Base-by-base conservation (phyloP, 2,888 invertebrate species). In the Himalopsyche tibetana region DNA sequence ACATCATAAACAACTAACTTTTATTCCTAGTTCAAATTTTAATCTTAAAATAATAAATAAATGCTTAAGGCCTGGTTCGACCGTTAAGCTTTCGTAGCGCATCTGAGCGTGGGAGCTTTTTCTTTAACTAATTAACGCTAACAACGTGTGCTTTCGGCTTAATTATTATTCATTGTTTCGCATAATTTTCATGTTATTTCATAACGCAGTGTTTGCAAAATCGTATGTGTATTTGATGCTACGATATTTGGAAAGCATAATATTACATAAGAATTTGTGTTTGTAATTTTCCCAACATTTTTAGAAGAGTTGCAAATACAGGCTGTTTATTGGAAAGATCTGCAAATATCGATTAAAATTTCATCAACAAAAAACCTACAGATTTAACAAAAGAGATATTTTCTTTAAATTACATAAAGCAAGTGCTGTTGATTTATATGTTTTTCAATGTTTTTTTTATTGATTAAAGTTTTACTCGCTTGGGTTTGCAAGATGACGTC, bases 91-190 rank as follows among this genome's bases (percentile, higher is more conserved):
- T 63, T 63, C 63, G 63, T 28, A 63, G 63, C 63, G 63, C 63
- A 63, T 63, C 63, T 28, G 63, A 63, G 63, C 63, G 63, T 19
- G 63, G 63, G 28, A 63, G 63, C 63, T 63, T 63, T 63, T 63
- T 63, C 63, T 63, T 63, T 63, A 63, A 63, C 63, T 63, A 63
- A 63, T 63, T 63, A 63, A 63, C 63, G 63, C 63, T 63, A 63
- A 63, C 63, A 63, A 63, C 63, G 63, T 63, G 63, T 63, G 63
- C 63, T 63, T 63, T 63, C 15, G 63, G 63, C 63, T 63, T 63
- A 63, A 63, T 63, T 63, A 63, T 63, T 63, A 63, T 63, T 63
- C 63, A 63, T 63, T 63, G 63, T 63, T 63, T 63, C 63, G 63
- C 63, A 63, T 63, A 63, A 63, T 63, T 63, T 63, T 63, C 63